Evolutionary conservation across 2,888 invertebrate species (phyloP).

Genomic region (Acheta domesticus): DNA sequence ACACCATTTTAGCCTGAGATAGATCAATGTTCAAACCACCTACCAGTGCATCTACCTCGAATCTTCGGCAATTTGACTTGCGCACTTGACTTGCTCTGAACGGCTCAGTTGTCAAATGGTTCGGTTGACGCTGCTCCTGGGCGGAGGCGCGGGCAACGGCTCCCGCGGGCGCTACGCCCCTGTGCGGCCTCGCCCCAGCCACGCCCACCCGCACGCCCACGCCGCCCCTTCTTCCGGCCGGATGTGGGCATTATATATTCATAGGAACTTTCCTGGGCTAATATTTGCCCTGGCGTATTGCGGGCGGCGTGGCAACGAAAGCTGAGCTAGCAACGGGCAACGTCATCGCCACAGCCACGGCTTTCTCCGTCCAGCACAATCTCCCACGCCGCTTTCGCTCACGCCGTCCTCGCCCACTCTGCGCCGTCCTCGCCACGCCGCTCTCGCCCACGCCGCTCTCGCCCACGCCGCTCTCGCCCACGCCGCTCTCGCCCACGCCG

Average conservation of each 20-base stretch:
- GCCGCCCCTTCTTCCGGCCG: neutral
- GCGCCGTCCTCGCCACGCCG: neutral
- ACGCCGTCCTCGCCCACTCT: too few relatives aligned
- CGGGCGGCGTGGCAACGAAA: neutral
- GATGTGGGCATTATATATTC: neutral
- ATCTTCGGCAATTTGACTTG: too few relatives aligned
- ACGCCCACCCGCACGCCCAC: too few relatives aligned
- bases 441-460: neutral
- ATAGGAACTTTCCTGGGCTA: slow-evolving; percentile 9
- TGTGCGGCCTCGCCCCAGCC: too few relatives aligned
- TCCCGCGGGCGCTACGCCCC: too few relatives aligned
- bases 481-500: neutral
- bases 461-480: neutral
- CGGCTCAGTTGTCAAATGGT: too few relatives aligned
- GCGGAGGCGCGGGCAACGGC: too few relatives aligned
- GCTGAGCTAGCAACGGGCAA: neutral
- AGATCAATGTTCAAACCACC: too few relatives aligned
- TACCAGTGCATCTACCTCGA: too few relatives aligned
- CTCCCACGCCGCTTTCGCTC: neutral
- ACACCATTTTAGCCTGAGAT: too few relatives aligned
- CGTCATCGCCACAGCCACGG: neutral
- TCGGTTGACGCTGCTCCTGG: too few relatives aligned
- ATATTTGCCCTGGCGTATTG: neutral
- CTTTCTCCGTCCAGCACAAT: neutral
- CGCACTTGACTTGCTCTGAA: too few relatives aligned